Base-by-base conservation (phyloP, 2,797 vertebrate species). In the Garrulus glandarius region DNA sequence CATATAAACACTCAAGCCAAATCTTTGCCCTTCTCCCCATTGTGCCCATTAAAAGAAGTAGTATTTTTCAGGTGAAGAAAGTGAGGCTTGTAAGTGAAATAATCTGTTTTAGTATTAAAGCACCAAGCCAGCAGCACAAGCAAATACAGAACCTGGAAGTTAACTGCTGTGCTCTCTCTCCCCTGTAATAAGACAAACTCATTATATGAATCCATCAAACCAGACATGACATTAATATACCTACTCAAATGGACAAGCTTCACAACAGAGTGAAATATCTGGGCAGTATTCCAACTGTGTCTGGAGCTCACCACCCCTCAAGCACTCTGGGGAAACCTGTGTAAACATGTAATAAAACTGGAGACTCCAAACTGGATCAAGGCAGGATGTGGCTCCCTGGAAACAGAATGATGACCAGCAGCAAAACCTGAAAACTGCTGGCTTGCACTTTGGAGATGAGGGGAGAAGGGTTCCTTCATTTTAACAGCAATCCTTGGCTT, bases 291-390 rank as follows among this genome's bases (percentile, higher is more conserved):
- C 96, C 96, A 97, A 19, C 93, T 93, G 90, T 80, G 92, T 90
- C 92, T 93, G 93, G 92, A 95, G 90, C 90, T 95, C 90, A 96
- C 92, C 94, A 96, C 87, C 92, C 96, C 94, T 91, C 93, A 94
- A 95, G 95, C 93, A 95, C 77, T 96, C 93, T 97, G 91, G 74
- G 95, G 89, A 95, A 96, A 96, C 91, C 94, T 96, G 95, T 81
- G 87, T 96, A 94, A 96, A 95, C 96, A 95, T 92, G 94, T 93
- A 95, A 94, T 96, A 95, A 87, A 89, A 93, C 95, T 96, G 96
- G 87, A 96, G 93, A 95, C 93, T 96, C 94, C 93, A 94, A 93
- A 89, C 70, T 87, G 85, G 70, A 96, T 61, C 70, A 87, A 95
- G 53, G 64, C 74, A 75, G 53, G 69, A 65, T 53, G 77, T 55